A percentile compares a stretch with the other conserved stretches of the same genome.
phyloP scores from a whole-genome alignment of 2,888 invertebrate genomes.

The Loripinus fragilis region DNA sequence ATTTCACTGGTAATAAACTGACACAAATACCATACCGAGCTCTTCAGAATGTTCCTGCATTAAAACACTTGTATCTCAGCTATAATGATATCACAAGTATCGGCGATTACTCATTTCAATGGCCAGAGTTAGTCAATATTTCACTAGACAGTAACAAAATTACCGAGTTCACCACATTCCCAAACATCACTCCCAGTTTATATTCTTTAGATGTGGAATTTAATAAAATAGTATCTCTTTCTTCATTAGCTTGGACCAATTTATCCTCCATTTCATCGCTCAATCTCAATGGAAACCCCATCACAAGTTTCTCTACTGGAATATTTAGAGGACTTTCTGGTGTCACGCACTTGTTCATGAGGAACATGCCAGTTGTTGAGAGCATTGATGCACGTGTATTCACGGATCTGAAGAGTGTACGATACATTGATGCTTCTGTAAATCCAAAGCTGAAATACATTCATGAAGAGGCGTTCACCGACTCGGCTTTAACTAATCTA shows the following conservation, averaged over 20 bases:
- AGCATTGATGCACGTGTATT: not conserved
- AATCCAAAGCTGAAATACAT: not conserved
- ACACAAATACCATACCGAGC: not conserved
- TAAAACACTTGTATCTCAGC: not conserved
- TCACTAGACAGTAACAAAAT: not conserved
- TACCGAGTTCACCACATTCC: not conserved
- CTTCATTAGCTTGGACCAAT: not conserved
- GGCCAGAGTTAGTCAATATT: not conserved
- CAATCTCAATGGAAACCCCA: not conserved
- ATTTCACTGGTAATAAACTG: not conserved
- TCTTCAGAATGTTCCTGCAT: not conserved
- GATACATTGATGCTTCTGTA: not conserved
- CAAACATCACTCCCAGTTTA: not conserved
- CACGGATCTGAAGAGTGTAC: not conserved
- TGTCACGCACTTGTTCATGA: not conserved
- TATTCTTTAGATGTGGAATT: not conserved
- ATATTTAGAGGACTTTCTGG: not conserved
- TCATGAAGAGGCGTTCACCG: not conserved
- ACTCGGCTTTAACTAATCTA: not conserved
- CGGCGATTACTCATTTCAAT: not conserved
- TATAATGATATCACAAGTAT: not conserved
- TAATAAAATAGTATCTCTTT: not conserved
- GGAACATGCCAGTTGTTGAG: not conserved
- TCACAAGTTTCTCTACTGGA: not conserved
- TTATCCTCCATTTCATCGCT: not conserved